Evolutionary conservation across 1,140 invertebrate genomes (phyloP).

Genomic region (Adoxophyes honmai): DNA sequence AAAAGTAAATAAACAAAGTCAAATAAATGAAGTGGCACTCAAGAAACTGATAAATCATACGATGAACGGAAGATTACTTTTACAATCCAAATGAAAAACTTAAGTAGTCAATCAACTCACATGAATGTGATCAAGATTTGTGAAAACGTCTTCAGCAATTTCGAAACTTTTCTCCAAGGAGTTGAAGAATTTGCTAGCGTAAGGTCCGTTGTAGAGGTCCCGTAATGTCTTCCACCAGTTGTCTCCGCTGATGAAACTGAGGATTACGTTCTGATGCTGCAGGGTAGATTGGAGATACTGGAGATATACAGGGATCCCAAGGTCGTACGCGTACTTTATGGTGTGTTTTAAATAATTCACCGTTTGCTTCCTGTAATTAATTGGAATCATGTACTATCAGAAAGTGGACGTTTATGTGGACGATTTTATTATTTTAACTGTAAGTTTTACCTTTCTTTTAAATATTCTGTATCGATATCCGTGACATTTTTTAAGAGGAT

Average conservation of each 20-base stretch:
- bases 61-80: not conserved
- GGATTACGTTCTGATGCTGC: conserved; percentile 45
- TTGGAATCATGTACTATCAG: too few relatives aligned
- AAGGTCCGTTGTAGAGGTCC: conserved; percentile 45
- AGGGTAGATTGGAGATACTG: conserved; percentile 61
- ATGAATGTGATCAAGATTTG: conserved; percentile 60
- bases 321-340: conserved; percentile 53
- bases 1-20: too few relatives aligned
- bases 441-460: conserved; percentile 47
- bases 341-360: conserved; percentile 36
- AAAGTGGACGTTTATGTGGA: too few relatives aligned
- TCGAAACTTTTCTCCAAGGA: conserved; percentile 51
- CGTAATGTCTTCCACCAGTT: conserved; percentile 65
- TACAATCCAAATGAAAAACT: not conserved
- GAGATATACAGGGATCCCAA: conserved; percentile 54
- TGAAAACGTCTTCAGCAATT: conserved; percentile 54
- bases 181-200: conserved; percentile 45
- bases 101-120: conserved; percentile 39
- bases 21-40: conserved; percentile 43
- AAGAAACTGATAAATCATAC: conserved; percentile 59
- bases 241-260: conserved; percentile 53
- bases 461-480: conserved; percentile 39
- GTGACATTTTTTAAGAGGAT: conserved; percentile 27
- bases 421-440: not conserved
- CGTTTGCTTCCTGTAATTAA: conserved; percentile 42